phyloP scores from a whole-genome alignment of 2,113 vertebrate genomes.

The Lepus americanus region DNA sequence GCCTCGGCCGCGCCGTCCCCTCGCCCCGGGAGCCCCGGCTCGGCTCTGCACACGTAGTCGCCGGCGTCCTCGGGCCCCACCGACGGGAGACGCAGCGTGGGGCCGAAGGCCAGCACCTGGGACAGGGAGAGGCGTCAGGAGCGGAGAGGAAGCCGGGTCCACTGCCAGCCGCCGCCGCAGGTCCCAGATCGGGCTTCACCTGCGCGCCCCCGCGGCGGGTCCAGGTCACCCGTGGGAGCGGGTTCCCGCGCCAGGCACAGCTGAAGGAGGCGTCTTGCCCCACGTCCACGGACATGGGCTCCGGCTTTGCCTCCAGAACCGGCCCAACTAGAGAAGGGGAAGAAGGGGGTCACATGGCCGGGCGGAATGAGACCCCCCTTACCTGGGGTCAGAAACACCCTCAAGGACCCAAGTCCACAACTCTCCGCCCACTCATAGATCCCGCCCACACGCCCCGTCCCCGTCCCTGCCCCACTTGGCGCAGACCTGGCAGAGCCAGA shows the following conservation, averaged over 20 bases:
- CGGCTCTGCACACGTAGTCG: conserved; percentile 93
- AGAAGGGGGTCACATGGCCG: not conserved
- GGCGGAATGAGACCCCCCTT: not conserved
- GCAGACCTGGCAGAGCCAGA: not conserved
- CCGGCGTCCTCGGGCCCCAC: conserved; percentile 93
- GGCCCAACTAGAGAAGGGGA: conserved; percentile 90
- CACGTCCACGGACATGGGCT: conserved; percentile 90
- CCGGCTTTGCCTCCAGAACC: conserved; percentile 90
- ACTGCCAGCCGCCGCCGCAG: not conserved
- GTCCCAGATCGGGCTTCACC: conserved; percentile 85
- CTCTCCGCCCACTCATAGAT: not conserved
- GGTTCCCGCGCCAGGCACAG: conserved; percentile 95
- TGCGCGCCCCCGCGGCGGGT: conserved; percentile 91
- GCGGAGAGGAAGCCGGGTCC: fast-evolving
- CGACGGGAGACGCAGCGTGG: conserved; percentile 91
- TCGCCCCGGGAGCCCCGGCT: conserved; percentile 86
- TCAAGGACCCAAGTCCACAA: not conserved
- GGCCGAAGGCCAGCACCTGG: conserved; percentile 94
- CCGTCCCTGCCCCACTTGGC: not conserved
- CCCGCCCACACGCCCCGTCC: not conserved
- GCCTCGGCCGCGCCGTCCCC: conserved; percentile 92
- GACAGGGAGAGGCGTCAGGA: not conserved
- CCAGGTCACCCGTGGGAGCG: conserved; percentile 93
- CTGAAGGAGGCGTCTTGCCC: conserved; percentile 93
- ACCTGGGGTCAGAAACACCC: not conserved